Evolutionary conservation across 1,140 invertebrate species (phyloP), one percentile per base, ranked within the genome.

Genomic region (Neuroterus valhalla): DNA sequence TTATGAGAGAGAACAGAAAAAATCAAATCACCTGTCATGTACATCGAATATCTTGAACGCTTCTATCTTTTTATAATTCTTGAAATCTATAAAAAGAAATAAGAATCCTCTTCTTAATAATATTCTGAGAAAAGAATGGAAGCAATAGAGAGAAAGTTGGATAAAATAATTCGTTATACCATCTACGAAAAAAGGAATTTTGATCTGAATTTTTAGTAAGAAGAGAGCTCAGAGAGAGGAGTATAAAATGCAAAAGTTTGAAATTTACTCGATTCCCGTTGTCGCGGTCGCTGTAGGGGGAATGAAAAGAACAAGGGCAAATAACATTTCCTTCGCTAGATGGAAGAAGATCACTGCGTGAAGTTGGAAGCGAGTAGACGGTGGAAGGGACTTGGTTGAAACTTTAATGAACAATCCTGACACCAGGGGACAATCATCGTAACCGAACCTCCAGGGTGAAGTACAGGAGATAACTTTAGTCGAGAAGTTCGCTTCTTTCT

Each of bases 371-470:
- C 73, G 76, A 79, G 81, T 82, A 78, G 72, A 81, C 82, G 72
- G 78, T 73, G 74, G 75, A 78, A 72, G 78, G 81, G 83, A 85
- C 80, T 83, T 84, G 81, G 78, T 80, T 75, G 81, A 83, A 85
- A 85, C 79, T 85, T 84, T 83, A 84, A 85, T 85, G 84, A 81
- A 84, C 84, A 82, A 84, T 81, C 76, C 80, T 73, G 80, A 81
- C 78, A 80, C 78, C 77, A 74, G 74, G 81, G 81, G 83, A 81
- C 83, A 82, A 84, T 84, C 83, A 82, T 81, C 81, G 81, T 77
- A 81, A 77, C 73, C 74, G 79, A 80, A 78, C 80, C 80, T 77
- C 78, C 74, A 79, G 76, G 79, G 80, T 84, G 75, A 84, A 83
- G 78, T 80, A 80, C 77, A 75, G 75, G 78, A 74, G 80, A 78